Conservation (phyloP, 1,140 invertebrate genomes). For the Epicauta chinensis region DNA sequence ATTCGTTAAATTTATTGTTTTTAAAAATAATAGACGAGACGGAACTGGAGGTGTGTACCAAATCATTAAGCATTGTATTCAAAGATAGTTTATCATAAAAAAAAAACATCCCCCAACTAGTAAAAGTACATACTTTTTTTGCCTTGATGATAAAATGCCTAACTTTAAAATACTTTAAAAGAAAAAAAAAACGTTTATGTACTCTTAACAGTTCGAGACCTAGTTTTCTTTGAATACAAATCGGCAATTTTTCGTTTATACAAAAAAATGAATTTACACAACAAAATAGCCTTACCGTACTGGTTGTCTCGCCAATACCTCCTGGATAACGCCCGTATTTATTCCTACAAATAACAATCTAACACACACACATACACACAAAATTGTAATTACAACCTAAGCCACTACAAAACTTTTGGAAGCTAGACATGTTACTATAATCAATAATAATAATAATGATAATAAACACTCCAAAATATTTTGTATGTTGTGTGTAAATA, state of each 20-base stretch:
- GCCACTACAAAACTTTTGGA: conserved; percentile 16
- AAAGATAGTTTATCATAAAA: not conserved
- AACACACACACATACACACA: conserved; percentile 20
- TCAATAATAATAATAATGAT: not conserved
- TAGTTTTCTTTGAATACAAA: not conserved
- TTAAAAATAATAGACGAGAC: too few species aligned
- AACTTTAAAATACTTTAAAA: too few species aligned
- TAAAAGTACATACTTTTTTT: too few species aligned
- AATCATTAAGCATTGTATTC: not conserved
- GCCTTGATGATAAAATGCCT: too few species aligned
- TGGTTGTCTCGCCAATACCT: conserved; percentile 11
- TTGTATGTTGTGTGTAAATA: not conserved
- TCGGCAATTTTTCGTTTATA: not conserved
- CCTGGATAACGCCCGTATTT: conserved; percentile 18
- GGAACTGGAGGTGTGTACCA: not conserved
- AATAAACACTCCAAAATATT: conserved; percentile 14
- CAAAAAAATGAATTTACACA: not conserved
- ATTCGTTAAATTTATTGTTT: too few species aligned
- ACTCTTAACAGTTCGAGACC: not conserved
- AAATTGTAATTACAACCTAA: conserved; percentile 19
- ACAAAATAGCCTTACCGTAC: conserved; percentile 17
- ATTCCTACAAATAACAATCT: conserved; percentile 23
- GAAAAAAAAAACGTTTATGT: not conserved
- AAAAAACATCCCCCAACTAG: too few species aligned
- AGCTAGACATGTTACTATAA: conserved; percentile 14